Base-by-base conservation (phyloP, 2,888 invertebrate genomes). In the Ormyrus pomaceus region DNA sequence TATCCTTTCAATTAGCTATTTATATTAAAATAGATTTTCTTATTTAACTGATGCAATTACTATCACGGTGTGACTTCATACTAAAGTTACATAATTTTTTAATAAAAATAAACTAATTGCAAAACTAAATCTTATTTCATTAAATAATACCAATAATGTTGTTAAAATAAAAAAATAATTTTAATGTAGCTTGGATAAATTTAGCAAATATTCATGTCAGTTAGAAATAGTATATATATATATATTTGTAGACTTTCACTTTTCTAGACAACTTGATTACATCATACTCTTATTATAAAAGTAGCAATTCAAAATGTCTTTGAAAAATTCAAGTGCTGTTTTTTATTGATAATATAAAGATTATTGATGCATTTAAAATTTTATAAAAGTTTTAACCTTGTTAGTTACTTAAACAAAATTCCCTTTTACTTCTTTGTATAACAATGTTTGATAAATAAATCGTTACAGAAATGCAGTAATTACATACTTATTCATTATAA, bases 31-130 rank as follows among this genome's bases (percentile, higher is more conserved):
- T 55, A 69, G 58, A 58, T 65, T 80, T 62, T 70, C 55, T 53
- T n/a, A 13, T 34, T 71, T n/a, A 66, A 8, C 69, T 72, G 72
- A 68, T 77, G 68, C 73, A 77, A 80, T 72, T 74, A 55, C 71
- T 77, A 53, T 59, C 69, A 71, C 66, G 79, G 10, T 74, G 48
- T 75, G 68, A 55, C 65, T 62, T 79, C 69, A 73, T 72, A 46
- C 55, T 13, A 59, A 71, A 53, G 66, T 77, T 77, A 72, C 11
- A 58, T 72, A 65, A 72, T 50, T 9, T 64, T 53, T 58, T 59
- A 45, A 19, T 59, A 10, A 56, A 51, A 10, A 11, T 5, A 55
- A 68, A 11, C 6, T 34, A 34, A 34, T 34, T 34, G 34, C 34
- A 34, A 34, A 34, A 34, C 34, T 58, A 6, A 13, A 50, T 68